Percentiles rank a stretch among this genome's conserved stretches.
Conservation (phyloP, 1,140 invertebrate species). For the Metaphire vulgaris region DNA sequence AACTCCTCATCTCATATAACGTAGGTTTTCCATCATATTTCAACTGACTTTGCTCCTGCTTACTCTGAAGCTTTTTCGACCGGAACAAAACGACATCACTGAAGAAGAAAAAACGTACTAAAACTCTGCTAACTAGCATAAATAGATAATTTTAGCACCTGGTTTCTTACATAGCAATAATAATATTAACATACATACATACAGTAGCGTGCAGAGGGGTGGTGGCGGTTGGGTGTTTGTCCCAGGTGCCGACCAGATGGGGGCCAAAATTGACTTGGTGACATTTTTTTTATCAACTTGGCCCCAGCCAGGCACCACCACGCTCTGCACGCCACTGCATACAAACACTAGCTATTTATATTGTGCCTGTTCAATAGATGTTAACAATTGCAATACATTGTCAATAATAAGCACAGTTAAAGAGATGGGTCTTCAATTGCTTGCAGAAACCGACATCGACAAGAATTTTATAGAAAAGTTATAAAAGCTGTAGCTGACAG, state of each 20-base stretch:
- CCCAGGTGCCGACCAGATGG: no score
- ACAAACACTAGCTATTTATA: no score
- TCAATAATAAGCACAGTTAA: no score
- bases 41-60: slow-evolving; percentile 8
- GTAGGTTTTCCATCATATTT: slow-evolving; percentile 6
- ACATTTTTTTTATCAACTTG: background rate
- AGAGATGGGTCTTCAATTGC: no score
- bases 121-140: background rate
- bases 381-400: no score
- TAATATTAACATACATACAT: background rate
- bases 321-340: no score
- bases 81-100: slow-evolving; percentile 18
- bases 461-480: background rate
- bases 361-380: no score
- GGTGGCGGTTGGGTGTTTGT: background rate
- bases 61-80: slow-evolving; percentile 14
- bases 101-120: background rate
- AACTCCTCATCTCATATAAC: background rate
- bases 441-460: background rate
- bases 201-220: background rate
- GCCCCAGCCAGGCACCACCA: no score
- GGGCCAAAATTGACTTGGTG: background rate
- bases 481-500: background rate
- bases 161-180: background rate
- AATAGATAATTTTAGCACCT: background rate